phyloP scores from a whole-genome alignment of 2,888 invertebrate genomes.

The Conomelus anceps region DNA sequence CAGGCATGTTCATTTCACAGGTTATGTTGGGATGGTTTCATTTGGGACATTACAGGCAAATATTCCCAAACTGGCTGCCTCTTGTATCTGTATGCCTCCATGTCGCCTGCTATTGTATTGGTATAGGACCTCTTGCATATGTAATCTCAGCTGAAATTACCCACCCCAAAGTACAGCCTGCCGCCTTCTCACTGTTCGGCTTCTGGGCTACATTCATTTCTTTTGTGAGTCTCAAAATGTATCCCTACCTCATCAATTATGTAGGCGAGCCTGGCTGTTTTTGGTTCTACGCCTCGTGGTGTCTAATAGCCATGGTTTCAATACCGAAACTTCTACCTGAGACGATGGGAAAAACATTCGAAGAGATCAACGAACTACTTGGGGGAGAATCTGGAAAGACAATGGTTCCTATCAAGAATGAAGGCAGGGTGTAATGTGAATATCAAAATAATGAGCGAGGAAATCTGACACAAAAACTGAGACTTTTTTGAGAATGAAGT shows the following conservation, averaged over 20 bases:
- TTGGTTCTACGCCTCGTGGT: slow-evolving; percentile 42
- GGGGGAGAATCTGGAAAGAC: slow-evolving; percentile 18
- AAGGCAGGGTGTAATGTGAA: background rate
- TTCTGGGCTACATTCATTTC: slow-evolving; percentile 44
- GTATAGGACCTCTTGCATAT: slow-evolving; percentile 45
- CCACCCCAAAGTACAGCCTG: slow-evolving; percentile 42
- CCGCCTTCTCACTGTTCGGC: slow-evolving; percentile 45
- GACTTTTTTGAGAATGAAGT: too few species aligned
- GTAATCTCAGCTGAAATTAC: slow-evolving; percentile 45
- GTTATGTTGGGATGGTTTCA: slow-evolving; percentile 37
- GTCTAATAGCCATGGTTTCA: slow-evolving; percentile 39
- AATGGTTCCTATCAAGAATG: background rate
- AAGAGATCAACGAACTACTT: slow-evolving; percentile 41
- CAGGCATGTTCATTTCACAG: slow-evolving; percentile 38
- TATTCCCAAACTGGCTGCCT: slow-evolving; percentile 36
- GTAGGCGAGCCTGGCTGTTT: slow-evolving; percentile 43
- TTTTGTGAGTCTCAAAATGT: slow-evolving; percentile 42
- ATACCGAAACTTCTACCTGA: slow-evolving; percentile 43
- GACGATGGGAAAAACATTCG: slow-evolving; percentile 43
- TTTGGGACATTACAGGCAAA: slow-evolving; percentile 31
- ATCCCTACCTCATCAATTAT: slow-evolving; percentile 40
- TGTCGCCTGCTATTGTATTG: slow-evolving; percentile 44
- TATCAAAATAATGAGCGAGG: background rate
- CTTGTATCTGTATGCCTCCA: slow-evolving; percentile 43
- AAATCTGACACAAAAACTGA: too few species aligned